Percentiles rank a stretch among this genome's conserved stretches.
phyloP scores from a whole-genome alignment of 1,140 invertebrate genomes.

The Drosophila bocqueti region DNA sequence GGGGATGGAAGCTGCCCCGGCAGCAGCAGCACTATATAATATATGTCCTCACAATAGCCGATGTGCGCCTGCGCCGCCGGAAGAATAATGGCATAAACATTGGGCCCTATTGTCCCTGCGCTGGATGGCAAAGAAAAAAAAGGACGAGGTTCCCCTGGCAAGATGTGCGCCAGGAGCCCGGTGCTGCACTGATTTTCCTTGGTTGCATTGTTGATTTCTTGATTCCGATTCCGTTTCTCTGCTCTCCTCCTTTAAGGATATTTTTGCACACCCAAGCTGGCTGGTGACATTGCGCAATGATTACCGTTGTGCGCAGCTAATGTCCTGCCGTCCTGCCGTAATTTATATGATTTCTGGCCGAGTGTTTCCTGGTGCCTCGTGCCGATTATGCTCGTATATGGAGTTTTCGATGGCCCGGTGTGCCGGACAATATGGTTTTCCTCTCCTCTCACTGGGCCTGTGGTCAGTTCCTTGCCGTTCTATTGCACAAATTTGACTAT shows the following conservation, averaged over 20 bases:
- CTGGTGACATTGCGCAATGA: conserved; percentile 72
- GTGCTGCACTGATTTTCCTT: conserved; percentile 73
- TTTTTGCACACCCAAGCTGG: conserved; percentile 59
- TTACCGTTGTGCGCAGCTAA: conserved; percentile 65
- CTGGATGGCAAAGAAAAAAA: conserved; percentile 16
- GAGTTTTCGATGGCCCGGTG: conserved; percentile 59
- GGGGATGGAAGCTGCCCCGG: conserved; percentile 44
- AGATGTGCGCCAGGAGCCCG: conserved; percentile 70
- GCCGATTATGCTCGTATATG: conserved; percentile 38
- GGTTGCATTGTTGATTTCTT: conserved; percentile 79
- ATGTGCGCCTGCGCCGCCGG: conserved; percentile 56
- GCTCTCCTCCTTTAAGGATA: conserved; percentile 19
- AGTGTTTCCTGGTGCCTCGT: conserved; percentile 60
- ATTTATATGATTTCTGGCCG: conserved; percentile 73
- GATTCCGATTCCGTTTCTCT: conserved; percentile 54
- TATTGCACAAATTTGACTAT: conserved; percentile 81
- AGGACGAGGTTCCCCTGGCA: conserved; percentile 38
- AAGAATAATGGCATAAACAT: conserved; percentile 82
- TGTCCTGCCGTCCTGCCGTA: conserved; percentile 55
- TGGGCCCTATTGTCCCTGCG: conserved; percentile 39
- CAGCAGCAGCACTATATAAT: conserved; percentile 22
- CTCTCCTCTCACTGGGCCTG: conserved; percentile 20
- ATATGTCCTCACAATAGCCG: conserved; percentile 60
- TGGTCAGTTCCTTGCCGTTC: conserved; percentile 68
- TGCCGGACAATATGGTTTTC: conserved; percentile 53